Conservation (phyloP, 2,797 vertebrate species). For the Carduelis carduelis region DNA sequence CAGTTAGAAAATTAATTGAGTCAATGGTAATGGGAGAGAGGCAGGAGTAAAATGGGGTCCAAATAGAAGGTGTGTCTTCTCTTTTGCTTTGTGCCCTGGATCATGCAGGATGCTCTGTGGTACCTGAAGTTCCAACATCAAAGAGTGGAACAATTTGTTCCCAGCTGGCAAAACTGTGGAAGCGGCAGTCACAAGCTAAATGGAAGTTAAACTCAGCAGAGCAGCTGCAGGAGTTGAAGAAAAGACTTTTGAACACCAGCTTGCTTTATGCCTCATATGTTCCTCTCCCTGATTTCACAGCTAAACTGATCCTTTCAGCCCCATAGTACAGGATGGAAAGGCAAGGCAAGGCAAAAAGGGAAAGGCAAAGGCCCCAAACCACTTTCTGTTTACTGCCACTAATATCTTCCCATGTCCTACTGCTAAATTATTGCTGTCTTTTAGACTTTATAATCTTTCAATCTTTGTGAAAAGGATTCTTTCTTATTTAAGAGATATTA, state of each 20-base stretch:
- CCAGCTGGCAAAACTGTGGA: background rate
- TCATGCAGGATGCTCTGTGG: background rate
- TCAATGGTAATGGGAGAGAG: background rate
- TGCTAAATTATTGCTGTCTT: background rate
- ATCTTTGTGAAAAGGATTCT: background rate
- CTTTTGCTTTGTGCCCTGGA: background rate
- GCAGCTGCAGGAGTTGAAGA: background rate
- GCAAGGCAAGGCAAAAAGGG: background rate
- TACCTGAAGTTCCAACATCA: background rate
- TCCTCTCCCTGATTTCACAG: background rate
- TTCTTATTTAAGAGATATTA: background rate
- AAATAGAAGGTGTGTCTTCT: background rate
- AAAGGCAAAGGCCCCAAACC: fast-evolving
- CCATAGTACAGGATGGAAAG: background rate
- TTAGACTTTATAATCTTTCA: background rate
- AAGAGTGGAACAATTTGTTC: background rate
- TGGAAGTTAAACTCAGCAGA: background rate
- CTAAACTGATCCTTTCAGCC: background rate
- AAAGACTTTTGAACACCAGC: background rate
- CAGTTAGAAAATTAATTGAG: background rate
- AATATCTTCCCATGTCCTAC: background rate
- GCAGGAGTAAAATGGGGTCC: background rate
- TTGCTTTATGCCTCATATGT: background rate
- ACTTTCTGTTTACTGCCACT: background rate
- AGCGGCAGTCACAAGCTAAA: background rate